phyloP scores from a whole-genome alignment of 1,140 invertebrate genomes.

The Trissolcus basalis region DNA sequence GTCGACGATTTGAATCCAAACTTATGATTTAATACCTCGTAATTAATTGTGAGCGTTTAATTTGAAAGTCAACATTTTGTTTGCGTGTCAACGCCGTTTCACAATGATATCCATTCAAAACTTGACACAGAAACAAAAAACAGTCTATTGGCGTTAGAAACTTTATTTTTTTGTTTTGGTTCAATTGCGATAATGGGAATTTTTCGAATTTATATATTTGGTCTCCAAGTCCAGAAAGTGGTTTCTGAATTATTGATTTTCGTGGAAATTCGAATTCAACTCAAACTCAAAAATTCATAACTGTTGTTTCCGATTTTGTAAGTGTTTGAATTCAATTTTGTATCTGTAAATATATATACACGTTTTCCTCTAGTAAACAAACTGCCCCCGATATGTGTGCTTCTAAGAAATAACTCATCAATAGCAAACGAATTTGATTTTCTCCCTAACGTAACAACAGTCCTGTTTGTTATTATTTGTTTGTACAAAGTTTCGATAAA shows the following conservation, averaged over 20 bases:
- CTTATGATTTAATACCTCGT: constrained; percentile 35
- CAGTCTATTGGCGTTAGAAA: neutral
- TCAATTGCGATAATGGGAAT: neutral
- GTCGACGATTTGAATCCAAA: constrained; percentile 36
- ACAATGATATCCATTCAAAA: constrained; percentile 4
- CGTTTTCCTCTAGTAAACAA: too few species aligned
- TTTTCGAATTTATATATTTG: neutral
- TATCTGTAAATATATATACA: constrained; percentile 14
- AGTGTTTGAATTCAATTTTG: constrained; percentile 19
- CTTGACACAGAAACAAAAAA: neutral
- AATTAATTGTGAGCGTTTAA: constrained; percentile 26
- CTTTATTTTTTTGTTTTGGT: neutral
- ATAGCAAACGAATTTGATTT: too few species aligned
- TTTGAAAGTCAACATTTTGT: constrained; percentile 17
- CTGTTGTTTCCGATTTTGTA: neutral
- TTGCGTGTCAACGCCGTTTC: constrained; percentile 23
- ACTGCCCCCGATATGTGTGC: too few species aligned
- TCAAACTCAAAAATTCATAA: constrained; percentile 6
- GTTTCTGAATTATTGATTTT: too few species aligned
- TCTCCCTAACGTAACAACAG: too few species aligned
- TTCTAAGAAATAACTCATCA: too few species aligned
- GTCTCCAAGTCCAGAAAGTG: neutral
- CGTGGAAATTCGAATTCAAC: constrained; percentile 5
- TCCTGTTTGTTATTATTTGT: too few species aligned
- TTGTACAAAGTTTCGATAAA: too few species aligned